Evolutionary conservation across 2,113 vertebrate species (phyloP).

Genomic region (Caloenas nicobarica): DNA sequence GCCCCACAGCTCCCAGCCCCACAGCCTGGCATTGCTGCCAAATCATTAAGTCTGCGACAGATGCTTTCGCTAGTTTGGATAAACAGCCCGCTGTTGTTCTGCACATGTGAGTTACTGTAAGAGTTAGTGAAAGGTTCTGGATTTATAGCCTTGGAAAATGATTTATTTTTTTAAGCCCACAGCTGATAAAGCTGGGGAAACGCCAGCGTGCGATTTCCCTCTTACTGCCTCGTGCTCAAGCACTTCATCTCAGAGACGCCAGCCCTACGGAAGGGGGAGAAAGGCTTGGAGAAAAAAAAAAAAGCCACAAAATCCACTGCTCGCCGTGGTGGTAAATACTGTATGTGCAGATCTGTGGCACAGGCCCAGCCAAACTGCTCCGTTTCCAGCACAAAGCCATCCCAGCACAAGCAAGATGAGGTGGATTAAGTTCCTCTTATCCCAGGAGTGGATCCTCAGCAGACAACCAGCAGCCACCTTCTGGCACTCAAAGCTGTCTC

Average conservation of each 20-base stretch:
- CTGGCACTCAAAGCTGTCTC: neutral
- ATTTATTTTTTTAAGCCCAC: slow-evolving; percentile 33
- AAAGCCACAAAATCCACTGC: neutral
- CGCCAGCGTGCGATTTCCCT: neutral
- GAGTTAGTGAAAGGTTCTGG: slow-evolving; percentile 33
- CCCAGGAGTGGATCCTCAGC: neutral
- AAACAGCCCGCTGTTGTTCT: slow-evolving; percentile 52
- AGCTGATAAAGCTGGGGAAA: slow-evolving; percentile 57
- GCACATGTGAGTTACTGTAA: slow-evolving; percentile 22
- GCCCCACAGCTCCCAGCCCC: neutral
- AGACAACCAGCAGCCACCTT: neutral
- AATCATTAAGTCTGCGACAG: neutral
- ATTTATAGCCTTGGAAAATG: slow-evolving; percentile 44
- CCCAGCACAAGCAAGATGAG: neutral
- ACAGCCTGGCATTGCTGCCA: neutral
- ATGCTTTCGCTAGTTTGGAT: neutral
- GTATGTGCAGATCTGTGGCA: neutral
- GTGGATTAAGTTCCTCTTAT: neutral
- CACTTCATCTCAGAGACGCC: neutral
- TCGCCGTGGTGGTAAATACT: neutral
- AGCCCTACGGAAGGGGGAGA: rapidly evolving
- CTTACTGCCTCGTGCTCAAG: neutral
- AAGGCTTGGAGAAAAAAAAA: neutral
- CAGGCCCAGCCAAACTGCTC: neutral
- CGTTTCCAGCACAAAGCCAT: neutral